Conservation (phyloP, 2,113 vertebrate genomes). For the Brachyhypopomus gauderio region DNA sequence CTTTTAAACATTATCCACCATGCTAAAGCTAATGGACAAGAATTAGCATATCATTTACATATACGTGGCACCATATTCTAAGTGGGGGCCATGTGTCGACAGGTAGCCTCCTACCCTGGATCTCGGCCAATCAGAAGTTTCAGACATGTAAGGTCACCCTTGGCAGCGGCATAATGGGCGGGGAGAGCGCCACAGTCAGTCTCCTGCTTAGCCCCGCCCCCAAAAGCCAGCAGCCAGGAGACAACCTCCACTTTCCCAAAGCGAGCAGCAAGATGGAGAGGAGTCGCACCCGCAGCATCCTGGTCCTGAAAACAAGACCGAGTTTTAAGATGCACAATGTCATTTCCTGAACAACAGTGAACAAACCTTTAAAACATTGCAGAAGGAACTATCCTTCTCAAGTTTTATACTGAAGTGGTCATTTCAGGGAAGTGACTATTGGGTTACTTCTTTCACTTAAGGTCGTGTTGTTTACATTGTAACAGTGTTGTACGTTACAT, state of each 20-base stretch:
- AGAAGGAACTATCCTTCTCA: too few relatives aligned
- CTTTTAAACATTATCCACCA: too few relatives aligned
- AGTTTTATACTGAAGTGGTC: not conserved
- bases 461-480: too few relatives aligned
- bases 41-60: too few relatives aligned
- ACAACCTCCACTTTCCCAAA: constrained; percentile 74
- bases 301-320: constrained; percentile 67
- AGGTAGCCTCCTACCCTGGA: constrained; percentile 66
- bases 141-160: constrained; percentile 79
- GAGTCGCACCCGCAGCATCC: constrained; percentile 77
- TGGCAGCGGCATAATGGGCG: constrained; percentile 82
- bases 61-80: too few relatives aligned
- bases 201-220: constrained; percentile 66
- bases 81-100: not conserved
- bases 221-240: constrained; percentile 73
- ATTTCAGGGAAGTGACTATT: not conserved
- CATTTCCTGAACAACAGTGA: too few relatives aligned
- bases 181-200: constrained; percentile 80
- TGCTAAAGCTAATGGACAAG: too few relatives aligned
- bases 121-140: constrained; percentile 74
- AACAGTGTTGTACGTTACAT: too few relatives aligned
- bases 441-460: too few relatives aligned
- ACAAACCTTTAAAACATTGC: too few relatives aligned
- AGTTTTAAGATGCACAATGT: not conserved
- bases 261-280: constrained; percentile 81